Conservation (phyloP, 1,140 invertebrate species). For the Pseudomyrmex concolor region DNA sequence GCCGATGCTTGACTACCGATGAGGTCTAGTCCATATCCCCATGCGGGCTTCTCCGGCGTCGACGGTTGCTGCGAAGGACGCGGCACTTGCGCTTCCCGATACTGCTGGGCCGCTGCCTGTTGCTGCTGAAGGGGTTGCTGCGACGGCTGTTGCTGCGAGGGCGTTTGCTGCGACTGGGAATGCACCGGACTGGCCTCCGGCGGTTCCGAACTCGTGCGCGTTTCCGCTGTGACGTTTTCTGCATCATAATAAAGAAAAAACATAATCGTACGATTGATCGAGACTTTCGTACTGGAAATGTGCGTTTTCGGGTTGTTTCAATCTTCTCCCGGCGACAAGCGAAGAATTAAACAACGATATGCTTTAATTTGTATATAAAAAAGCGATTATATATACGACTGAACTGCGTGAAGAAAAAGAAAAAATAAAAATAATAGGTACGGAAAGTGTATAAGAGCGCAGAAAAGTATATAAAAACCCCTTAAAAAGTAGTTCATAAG, state of each 20-base stretch:
- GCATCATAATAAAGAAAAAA: constrained; percentile 33
- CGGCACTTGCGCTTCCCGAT: constrained; percentile 80
- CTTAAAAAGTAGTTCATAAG: not conserved
- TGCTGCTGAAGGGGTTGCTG: constrained; percentile 78
- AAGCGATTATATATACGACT: too few relatives aligned
- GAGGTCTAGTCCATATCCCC: constrained; percentile 91
- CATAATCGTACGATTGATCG: constrained; percentile 41
- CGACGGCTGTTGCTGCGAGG: constrained; percentile 82
- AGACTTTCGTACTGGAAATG: not conserved
- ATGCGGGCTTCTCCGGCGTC: constrained; percentile 86
- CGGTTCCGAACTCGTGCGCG: constrained; percentile 81
- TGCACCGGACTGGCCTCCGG: constrained; percentile 85
- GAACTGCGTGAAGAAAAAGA: not conserved
- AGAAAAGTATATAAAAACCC: not conserved
- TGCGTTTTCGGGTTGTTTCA: not conserved
- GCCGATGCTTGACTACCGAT: constrained; percentile 91
- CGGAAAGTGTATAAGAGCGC: not conserved
- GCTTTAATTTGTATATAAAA: too few relatives aligned
- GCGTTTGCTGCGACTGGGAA: constrained; percentile 82
- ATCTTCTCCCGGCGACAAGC: not conserved
- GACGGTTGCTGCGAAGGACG: constrained; percentile 83
- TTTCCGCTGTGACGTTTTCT: constrained; percentile 82
- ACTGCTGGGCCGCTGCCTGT: constrained; percentile 78
- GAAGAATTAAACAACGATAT: too few relatives aligned
- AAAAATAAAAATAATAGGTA: not conserved